These are phyloP conservation scores for Acipenser transmontanus DNA, from an alignment of 2,797 vertebrate species.

Conservation along the genomic window DNA sequence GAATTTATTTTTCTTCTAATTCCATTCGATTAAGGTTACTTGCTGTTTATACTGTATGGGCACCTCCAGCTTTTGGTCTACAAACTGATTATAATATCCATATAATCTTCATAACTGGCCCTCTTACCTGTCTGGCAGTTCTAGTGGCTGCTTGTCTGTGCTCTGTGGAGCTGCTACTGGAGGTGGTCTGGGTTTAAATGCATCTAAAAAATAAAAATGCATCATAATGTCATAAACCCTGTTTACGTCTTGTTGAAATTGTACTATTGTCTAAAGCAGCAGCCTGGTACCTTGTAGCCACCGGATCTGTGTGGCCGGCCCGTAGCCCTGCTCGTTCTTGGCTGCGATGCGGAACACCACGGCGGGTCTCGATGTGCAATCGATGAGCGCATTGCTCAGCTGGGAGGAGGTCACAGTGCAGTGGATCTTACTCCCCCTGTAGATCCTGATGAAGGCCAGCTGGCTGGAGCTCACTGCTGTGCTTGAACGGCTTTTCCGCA, in stretches of 20 bases:
- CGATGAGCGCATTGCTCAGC: conserved; percentile 85
- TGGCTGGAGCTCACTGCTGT: conserved; percentile 65
- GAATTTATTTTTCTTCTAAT: no score
- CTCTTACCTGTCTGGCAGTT: conserved; percentile 36
- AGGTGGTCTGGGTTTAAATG: conserved; percentile 39
- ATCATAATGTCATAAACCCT: neutral
- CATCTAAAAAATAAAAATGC: conserved; percentile 36
- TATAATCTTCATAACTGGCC: no score
- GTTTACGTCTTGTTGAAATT: neutral
- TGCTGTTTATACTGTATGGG: no score
- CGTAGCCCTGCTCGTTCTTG: conserved; percentile 94
- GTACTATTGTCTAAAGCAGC: neutral
- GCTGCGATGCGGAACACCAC: conserved; percentile 94
- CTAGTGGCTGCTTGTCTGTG: neutral
- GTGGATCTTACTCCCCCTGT: conserved; percentile 87
- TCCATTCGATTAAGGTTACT: no score
- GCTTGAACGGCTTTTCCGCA: conserved; percentile 69
- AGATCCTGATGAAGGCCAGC: conserved; percentile 89
- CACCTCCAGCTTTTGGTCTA: no score
- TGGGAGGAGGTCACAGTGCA: conserved; percentile 76
- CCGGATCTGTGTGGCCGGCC: conserved; percentile 93
- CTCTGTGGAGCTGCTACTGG: conserved; percentile 32
- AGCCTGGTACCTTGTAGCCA: conserved; percentile 85
- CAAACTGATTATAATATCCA: no score
- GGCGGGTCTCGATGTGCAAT: conserved; percentile 83